Percentiles rank a stretch among this genome's conserved stretches.
Evolutionary conservation across 2,888 invertebrate genomes (phyloP).

Genomic region (Mesochorus sp.): DNA sequence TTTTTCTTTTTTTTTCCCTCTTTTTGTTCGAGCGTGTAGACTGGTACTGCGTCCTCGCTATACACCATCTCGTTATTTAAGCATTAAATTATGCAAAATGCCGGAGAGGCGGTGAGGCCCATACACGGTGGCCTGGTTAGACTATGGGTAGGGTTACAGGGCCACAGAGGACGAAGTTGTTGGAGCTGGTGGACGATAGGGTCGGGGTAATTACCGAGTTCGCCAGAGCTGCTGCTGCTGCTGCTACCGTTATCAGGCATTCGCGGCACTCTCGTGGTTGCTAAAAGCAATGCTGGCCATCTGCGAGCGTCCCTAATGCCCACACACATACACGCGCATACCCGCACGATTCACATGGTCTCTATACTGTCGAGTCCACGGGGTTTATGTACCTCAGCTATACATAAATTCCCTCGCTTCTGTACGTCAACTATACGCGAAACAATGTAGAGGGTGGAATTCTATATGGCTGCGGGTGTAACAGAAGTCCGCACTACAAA

Average conservation of each 20-base stretch:
- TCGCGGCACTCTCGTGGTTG: conserved; percentile 45
- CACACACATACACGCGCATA: background rate
- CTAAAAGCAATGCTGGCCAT: conserved; percentile 17
- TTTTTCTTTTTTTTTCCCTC: too few species aligned
- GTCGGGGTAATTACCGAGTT: conserved; percentile 67
- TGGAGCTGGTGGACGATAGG: conserved; percentile 21
- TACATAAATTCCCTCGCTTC: background rate
- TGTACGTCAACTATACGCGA: conserved; percentile 3
- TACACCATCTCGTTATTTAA: conserved; percentile 64
- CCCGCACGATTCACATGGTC: conserved; percentile 1
- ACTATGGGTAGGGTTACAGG: conserved; percentile 1
- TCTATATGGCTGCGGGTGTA: background rate
- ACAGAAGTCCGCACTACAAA: background rate
- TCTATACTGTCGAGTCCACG: conserved; percentile 14
- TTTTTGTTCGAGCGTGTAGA: conserved; percentile 9
- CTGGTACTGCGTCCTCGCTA: conserved; percentile 10
- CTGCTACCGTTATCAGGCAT: conserved; percentile 66
- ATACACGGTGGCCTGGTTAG: conserved; percentile 32
- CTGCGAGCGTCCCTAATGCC: conserved; percentile 29
- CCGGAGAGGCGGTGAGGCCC: conserved; percentile 32
- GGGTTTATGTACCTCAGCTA: conserved; percentile 20
- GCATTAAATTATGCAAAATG: conserved; percentile 69
- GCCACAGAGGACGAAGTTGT: conserved; percentile 41
- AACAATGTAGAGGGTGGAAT: conserved; percentile 5
- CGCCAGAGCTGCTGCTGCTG: conserved; percentile 42